Evolutionary conservation across 37 sponge, comb jelly and placozoan genomes (phyloP), one percentile per base, ranked within the genome.

Genomic region (Beroe forskalii): DNA sequence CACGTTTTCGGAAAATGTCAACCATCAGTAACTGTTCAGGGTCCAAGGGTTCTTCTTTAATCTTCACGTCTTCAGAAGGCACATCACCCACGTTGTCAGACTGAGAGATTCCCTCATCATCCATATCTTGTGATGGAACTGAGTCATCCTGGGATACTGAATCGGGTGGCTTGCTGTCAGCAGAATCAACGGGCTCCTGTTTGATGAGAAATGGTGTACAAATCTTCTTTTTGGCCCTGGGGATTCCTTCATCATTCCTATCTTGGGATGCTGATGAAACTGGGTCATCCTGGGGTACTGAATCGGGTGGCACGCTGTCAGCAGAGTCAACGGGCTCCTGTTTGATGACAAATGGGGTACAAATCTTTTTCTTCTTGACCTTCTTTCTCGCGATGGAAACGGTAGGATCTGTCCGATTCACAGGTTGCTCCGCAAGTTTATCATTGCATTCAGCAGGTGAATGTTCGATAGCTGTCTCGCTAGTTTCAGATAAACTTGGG

Each of bases 11-110:
- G 86, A 80, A 80, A 6, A 80, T 80, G 1, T 80, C 86, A 1
- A 80, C 55, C 86, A 80, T 80, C 66, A 63, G 66, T 30, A 63
- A 28, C 55, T 80, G 86, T 4, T 80, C 86, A 0, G 55, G 25
- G 22, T 80, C 86, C 22, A 80, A 25, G 2, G 12, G 86, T 25
- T 80, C 86, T 25, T 80, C 48, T 23, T 80, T 80, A 4, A 80
- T 44, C 48, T 80, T 80, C 40, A 80, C 43, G 8, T 20, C 8
- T 43, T 44, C 86, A 24, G 44, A 17, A 3, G 43, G 55, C 17
- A 44, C 86, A 24, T 48, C 55, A 17, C 12, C 12, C 6, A 22
- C 0, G 48, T 40, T 22, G 28, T 80, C 86, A 38, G 14, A n/a
- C 31, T 22, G 66, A n/a, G 66, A 23, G n/a, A n/a, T n/a, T n/a